Evolutionary conservation across 2,797 vertebrate genomes (phyloP), one percentile per base, ranked within the genome.

Genomic region (Tapirus indicus): DNA sequence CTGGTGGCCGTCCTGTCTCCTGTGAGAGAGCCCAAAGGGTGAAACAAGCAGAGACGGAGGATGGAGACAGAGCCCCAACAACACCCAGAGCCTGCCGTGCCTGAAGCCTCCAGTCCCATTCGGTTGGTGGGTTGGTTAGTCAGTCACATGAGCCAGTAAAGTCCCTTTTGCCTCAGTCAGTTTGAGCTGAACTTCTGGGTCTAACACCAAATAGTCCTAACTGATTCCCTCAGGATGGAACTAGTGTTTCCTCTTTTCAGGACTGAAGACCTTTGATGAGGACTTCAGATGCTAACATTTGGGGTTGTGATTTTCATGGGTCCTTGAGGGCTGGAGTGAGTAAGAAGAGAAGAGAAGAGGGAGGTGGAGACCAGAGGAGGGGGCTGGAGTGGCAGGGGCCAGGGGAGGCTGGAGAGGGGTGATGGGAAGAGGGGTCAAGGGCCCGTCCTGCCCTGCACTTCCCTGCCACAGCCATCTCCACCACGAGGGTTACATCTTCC

Each of bases 101-200:
- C 52, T 71, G 90, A 78, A 84, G 38, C 41, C 44, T 18, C 32
- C 27, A 17, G 52, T 12, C 52, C 35, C 25, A 1, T 2, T 20
- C 29, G 0, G 14, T 18, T 3, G 13, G 47, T 3, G 5, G n/a
- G 72, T 38, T 3, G 1, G 29, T 16, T 0, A 1, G 32, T 0
- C 20, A 41, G 35, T n/a, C 41, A 6, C 12, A 41, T 32, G 49
- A 79, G 56, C 21, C 16, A 27, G 5, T 20, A n/a, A 9, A 49
- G 41, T 7, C 6, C 8, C 18, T 35, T 20, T 14, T 23, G 64
- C 44, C 27, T 58, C 6, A 13, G 25, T 66, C 47, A 52, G 32
- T 56, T 29, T 74, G 66, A 80, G 68, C 27, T 38, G 44, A 68
- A 90, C n/a, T 80, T 62, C 41, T 78, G 18, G 71, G 32, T 60